Evolutionary conservation across 64 coral and sea anemone genomes (phyloP), one percentile per base, ranked within the genome.

Genomic region (Hydrozoanthus tunicans): DNA sequence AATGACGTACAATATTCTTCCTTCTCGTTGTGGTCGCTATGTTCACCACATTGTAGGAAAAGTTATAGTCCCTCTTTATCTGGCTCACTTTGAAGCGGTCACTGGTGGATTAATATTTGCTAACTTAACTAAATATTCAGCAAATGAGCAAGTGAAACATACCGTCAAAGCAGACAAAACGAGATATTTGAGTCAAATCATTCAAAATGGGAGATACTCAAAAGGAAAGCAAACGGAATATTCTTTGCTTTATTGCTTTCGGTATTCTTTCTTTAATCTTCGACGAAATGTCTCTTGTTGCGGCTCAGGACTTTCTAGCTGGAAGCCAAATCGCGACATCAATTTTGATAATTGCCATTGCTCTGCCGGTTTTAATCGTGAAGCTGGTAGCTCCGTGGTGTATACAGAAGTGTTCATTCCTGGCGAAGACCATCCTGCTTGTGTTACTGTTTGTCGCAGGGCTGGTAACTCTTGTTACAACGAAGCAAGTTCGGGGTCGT

Each of bases 241-340:
- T 90, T 14, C 11, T 90, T 4, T 90, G 93, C 51, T 94, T 94
- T 53, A 55, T 94, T 59, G 52, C n/a, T 0, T 72, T 94, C 59
- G 93, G 93, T 8, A 63, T 70, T 83, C 65, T 94, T 54, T 90
- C 86, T 24, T 56, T 90, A 26, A 77, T 90, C 11, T 94, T 81
- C 43, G 88, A 94, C 58, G 93, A 94, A 84, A 94, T 90, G 12
- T 78, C 59, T 51, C 80, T 94, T 4, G 65, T 86, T 20, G 93
- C 79, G 5, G 93, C 93, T 51, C 70, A 94, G 70, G 93, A 94
- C 26, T 64, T 90, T 26, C 77, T 94, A 59, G 71, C 93, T 3
- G 93, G 93, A 73, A 94, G 86, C 23, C 60, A 26, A n/a, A 70
- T 90, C 53, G 78, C 93, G 4, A 94, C 93, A 15, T 90, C 93